A percentile compares a stretch with the other conserved stretches of the same genome.
phyloP scores from a whole-genome alignment of 2,888 invertebrate species.

The Selenia dentaria region DNA sequence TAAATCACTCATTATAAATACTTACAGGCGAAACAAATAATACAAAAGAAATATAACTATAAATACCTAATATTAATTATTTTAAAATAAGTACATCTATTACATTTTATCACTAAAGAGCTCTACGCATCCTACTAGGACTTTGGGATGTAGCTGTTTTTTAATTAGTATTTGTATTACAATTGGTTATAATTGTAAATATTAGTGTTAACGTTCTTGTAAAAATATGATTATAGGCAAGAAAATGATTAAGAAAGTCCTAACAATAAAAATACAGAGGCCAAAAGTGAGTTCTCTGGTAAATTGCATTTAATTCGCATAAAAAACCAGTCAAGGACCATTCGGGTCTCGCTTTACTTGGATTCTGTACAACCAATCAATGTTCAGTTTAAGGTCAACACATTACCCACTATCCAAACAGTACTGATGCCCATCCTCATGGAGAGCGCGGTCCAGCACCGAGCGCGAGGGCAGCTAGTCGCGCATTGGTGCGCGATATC shows the following conservation, averaged over 20 bases:
- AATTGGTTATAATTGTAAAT: conserved; percentile 18
- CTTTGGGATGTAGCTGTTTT: conserved; percentile 66
- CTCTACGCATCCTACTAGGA: conserved; percentile 39
- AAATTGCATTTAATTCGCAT: no score
- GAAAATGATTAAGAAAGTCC: background rate
- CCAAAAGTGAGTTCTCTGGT: no score
- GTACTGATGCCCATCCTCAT: no score
- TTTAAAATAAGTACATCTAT: conserved; percentile 26
- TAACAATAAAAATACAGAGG: no score
- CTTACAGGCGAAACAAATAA: conserved; percentile 17
- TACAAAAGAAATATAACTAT: conserved; percentile 14
- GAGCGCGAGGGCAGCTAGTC: no score
- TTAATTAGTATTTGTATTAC: conserved; percentile 34
- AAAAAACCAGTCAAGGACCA: no score
- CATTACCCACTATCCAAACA: no score
- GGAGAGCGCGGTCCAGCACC: no score
- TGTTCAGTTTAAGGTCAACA: no score
- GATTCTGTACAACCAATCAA: no score
- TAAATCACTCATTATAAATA: conserved; percentile 13
- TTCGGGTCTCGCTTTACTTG: no score
- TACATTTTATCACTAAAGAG: conserved; percentile 18
- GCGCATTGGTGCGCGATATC: no score
- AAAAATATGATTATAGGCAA: background rate
- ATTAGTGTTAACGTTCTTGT: conserved; percentile 2
- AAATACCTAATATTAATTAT: conserved; percentile 9